These are phyloP conservation scores for Hypsopygia costalis DNA, from an alignment of 2,888 invertebrate genomes.

Conservation along the genomic window DNA sequence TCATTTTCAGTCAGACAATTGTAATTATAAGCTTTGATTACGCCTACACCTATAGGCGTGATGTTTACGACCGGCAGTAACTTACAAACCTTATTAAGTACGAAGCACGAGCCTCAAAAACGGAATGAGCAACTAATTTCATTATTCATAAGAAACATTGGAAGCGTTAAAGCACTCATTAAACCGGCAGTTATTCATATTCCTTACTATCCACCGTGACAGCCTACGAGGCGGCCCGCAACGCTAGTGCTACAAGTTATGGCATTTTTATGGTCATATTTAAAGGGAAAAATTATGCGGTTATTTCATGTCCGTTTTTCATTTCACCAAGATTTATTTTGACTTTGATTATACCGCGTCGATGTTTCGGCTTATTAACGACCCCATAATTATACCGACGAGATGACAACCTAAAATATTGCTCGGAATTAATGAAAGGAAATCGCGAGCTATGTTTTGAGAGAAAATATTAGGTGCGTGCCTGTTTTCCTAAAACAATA, in stretches of 20 bases:
- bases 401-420: slow-evolving; percentile 63
- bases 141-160: slow-evolving; percentile 80
- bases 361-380: slow-evolving; percentile 68
- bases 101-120: slow-evolving; percentile 67
- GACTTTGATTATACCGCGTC: slow-evolving; percentile 73
- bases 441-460: slow-evolving; percentile 8
- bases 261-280: slow-evolving; percentile 70
- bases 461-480: slow-evolving; percentile 9
- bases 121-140: slow-evolving; percentile 76
- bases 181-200: slow-evolving; percentile 69
- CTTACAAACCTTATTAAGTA: slow-evolving; percentile 68
- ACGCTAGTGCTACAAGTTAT: slow-evolving; percentile 67
- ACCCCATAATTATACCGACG: slow-evolving; percentile 58
- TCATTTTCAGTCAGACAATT: too few species aligned
- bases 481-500: neutral
- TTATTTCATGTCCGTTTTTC: slow-evolving; percentile 71
- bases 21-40: slow-evolving; percentile 41
- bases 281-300: slow-evolving; percentile 66
- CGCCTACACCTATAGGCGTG: slow-evolving; percentile 28
- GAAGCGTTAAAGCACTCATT: slow-evolving; percentile 78
- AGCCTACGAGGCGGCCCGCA: slow-evolving; percentile 35
- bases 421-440: slow-evolving; percentile 48
- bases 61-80: slow-evolving; percentile 55
- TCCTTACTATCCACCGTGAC: slow-evolving; percentile 72
- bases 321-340: slow-evolving; percentile 67